Conservation (phyloP, 2,113 vertebrate species). For the Ammodytes marinus region DNA sequence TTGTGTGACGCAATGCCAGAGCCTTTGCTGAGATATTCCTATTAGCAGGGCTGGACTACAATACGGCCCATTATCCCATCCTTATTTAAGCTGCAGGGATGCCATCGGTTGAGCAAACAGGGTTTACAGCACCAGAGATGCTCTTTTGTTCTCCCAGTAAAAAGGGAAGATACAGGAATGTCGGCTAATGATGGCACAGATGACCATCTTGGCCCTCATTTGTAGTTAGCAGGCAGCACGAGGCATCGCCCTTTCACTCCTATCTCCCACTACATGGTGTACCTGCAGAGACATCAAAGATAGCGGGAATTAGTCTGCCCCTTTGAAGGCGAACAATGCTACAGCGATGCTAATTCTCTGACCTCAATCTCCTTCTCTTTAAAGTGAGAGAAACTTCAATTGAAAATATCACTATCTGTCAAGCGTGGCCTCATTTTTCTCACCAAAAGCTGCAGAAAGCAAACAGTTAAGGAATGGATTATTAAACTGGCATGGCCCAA, state of each 20-base stretch:
- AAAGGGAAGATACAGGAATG: slow-evolving; percentile 53
- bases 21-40: slow-evolving; percentile 63
- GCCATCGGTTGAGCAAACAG: slow-evolving; percentile 44
- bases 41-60: slow-evolving; percentile 62
- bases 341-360: slow-evolving; percentile 48
- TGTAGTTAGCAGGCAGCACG: slow-evolving; percentile 48
- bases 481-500: background rate
- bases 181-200: slow-evolving; percentile 66
- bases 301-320: slow-evolving; percentile 44
- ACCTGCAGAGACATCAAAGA: slow-evolving; percentile 64
- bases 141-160: slow-evolving; percentile 67
- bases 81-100: slow-evolving; percentile 61
- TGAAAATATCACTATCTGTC: slow-evolving; percentile 27
- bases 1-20: slow-evolving; percentile 59
- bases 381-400: slow-evolving; percentile 50
- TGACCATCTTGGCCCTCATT: slow-evolving; percentile 59
- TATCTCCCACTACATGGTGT: slow-evolving; percentile 27
- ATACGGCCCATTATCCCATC: slow-evolving; percentile 61
- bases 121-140: slow-evolving; percentile 47
- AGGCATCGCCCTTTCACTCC: slow-evolving; percentile 45
- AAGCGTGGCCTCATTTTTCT: slow-evolving; percentile 31
- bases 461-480: background rate
- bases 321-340: slow-evolving; percentile 59
- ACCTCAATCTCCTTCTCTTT: slow-evolving; percentile 23
- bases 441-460: background rate